Percentiles rank a stretch among this genome's conserved stretches.
phyloP scores from a whole-genome alignment of 92 coral and sea anemone genomes.

The Pocillopora meandrina region DNA sequence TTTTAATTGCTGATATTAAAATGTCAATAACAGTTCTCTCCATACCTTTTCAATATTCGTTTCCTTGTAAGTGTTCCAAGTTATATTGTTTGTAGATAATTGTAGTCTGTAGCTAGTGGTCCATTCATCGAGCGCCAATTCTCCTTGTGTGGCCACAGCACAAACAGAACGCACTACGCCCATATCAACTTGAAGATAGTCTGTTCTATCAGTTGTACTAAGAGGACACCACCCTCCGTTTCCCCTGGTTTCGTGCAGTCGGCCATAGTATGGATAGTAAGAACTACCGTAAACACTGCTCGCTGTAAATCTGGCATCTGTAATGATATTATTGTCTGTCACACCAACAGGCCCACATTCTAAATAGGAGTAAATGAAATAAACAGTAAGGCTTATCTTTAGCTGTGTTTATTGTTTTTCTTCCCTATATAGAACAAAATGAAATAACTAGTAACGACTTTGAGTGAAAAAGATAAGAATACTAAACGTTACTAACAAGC shows the following conservation, averaged over 20 bases:
- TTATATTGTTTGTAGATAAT: not conserved
- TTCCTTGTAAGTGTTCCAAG: not conserved
- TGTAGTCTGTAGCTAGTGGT: not conserved
- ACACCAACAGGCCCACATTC: conserved; percentile 1
- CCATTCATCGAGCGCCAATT: fast-evolving
- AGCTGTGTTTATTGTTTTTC: no score
- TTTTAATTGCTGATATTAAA: not conserved
- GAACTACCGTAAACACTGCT: not conserved
- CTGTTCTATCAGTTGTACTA: not conserved
- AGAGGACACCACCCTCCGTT: not conserved
- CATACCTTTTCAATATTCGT: not conserved
- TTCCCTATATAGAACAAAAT: no score
- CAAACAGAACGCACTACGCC: not conserved
- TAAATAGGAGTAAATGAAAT: not conserved
- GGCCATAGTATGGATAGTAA: not conserved
- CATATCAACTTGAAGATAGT: conserved; percentile 4
- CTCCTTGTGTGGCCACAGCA: not conserved
- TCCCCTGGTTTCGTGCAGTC: not conserved
- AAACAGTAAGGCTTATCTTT: not conserved
- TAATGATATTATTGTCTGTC: not conserved
- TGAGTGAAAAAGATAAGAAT: no score
- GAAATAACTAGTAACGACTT: no score
- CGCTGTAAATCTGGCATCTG: not conserved
- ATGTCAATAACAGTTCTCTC: not conserved
- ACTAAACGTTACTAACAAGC: no score